Percentiles rank a stretch among this genome's conserved stretches.
phyloP scores from a whole-genome alignment of 2,113 vertebrate genomes.

The Tautogolabrus adspersus region DNA sequence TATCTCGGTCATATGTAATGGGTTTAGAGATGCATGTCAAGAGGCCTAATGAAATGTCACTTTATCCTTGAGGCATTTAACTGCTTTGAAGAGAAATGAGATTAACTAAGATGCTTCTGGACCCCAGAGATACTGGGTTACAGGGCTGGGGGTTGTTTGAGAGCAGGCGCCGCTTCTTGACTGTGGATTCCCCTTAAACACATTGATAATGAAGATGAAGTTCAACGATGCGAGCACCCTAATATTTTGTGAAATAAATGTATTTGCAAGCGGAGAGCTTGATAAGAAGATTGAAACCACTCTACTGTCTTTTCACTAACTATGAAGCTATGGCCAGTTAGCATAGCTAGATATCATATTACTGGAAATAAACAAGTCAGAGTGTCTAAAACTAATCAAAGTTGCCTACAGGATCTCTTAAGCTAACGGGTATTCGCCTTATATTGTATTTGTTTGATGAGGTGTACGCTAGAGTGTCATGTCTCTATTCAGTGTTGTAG shows the following conservation, averaged over 20 bases:
- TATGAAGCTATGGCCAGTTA: not conserved
- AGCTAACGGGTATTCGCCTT: not conserved
- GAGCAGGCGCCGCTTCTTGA: not conserved
- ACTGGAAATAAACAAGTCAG: not conserved
- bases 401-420: not conserved
- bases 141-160: not conserved
- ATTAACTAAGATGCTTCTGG: conserved; percentile 13
- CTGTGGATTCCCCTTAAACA: conserved; percentile 1
- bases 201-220: not conserved
- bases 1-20: not conserved
- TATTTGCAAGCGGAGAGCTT: too few species aligned
- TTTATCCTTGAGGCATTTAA: conserved; percentile 20
- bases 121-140: conserved; percentile 17
- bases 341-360: not conserved
- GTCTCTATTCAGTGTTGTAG: not conserved
- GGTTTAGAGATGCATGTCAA: not conserved
- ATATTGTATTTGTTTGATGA: not conserved
- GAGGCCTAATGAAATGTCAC: conserved; percentile 30
- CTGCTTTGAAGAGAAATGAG: conserved; percentile 29
- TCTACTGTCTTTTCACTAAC: not conserved
- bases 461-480: not conserved
- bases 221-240: not conserved
- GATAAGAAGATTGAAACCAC: not conserved
- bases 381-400: not conserved
- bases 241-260: not conserved